phyloP scores from a whole-genome alignment of 2,888 invertebrate species.

The Neria commutata region DNA sequence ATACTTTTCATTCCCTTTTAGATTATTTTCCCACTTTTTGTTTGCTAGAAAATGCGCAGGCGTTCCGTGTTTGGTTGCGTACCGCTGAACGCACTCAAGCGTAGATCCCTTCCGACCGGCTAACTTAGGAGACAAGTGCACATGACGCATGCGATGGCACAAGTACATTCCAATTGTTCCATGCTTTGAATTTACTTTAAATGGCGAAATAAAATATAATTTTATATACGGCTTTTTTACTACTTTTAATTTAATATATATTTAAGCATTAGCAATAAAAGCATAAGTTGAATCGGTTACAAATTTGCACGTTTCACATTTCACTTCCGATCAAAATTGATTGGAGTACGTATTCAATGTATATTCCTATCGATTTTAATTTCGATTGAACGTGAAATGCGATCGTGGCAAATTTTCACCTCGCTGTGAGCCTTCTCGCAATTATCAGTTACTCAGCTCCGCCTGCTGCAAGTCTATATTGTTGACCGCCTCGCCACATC shows the following conservation, averaged over 20 bases:
- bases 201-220: too few species aligned
- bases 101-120: conserved; percentile 28
- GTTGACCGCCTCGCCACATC: conserved; percentile 75
- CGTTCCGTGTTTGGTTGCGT: neutral
- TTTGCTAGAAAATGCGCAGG: neutral
- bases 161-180: neutral
- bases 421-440: neutral
- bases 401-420: neutral
- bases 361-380: neutral
- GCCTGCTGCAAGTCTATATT: conserved; percentile 43
- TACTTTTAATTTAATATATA: too few species aligned
- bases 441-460: conserved; percentile 43
- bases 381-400: too few species aligned
- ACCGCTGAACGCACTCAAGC: conserved; percentile 29
- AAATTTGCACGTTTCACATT: neutral
- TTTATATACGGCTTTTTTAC: too few species aligned
- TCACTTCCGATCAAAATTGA: neutral
- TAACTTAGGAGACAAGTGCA: neutral
- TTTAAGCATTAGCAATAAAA: conserved; percentile 22
- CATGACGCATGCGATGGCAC: neutral
- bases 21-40: neutral
- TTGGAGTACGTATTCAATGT: neutral
- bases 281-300: neutral
- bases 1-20: conserved; percentile 11
- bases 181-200: too few species aligned